Evolutionary conservation across 2,797 vertebrate species (phyloP).

Genomic region (Ptychobarbus kaznakovi): DNA sequence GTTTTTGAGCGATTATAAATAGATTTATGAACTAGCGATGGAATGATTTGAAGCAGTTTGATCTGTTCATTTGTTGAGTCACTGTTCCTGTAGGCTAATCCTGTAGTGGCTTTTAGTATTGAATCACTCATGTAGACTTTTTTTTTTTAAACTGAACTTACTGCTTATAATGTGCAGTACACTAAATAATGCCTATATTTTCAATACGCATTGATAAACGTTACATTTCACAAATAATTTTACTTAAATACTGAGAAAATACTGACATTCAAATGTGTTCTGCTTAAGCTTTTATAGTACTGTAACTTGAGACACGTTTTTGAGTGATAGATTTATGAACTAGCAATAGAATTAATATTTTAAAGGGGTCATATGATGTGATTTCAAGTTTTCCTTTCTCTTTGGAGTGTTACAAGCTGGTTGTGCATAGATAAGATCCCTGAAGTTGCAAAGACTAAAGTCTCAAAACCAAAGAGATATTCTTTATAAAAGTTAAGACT

Average conservation of each 20-base stretch:
- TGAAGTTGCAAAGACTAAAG: too few relatives aligned
- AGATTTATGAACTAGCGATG: not conserved
- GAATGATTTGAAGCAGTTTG: not conserved
- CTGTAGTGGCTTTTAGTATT: not conserved
- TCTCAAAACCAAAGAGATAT: too few relatives aligned
- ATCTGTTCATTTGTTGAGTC: not conserved
- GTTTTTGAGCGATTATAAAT: constrained; percentile 9
- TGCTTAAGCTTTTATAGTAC: not conserved
- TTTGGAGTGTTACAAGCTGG: too few relatives aligned
- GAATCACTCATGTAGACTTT: not conserved
- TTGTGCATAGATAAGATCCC: too few relatives aligned
- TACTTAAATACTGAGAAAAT: not conserved
- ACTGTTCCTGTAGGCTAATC: not conserved
- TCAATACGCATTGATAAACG: not conserved
- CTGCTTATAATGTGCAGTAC: not conserved
- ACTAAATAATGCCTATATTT: too few relatives aligned
- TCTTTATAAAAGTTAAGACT: too few relatives aligned
- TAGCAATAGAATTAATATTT: not conserved
- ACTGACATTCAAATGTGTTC: not conserved
- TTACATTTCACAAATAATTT: not conserved
- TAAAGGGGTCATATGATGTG: too few relatives aligned
- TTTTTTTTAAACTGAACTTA: not conserved
- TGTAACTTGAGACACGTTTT: not conserved
- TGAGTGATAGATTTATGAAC: not conserved
- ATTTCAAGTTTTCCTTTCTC: too few relatives aligned